Evolutionary conservation across 1,140 invertebrate genomes (phyloP).

Genomic region (Muscidifurax raptorellus): DNA sequence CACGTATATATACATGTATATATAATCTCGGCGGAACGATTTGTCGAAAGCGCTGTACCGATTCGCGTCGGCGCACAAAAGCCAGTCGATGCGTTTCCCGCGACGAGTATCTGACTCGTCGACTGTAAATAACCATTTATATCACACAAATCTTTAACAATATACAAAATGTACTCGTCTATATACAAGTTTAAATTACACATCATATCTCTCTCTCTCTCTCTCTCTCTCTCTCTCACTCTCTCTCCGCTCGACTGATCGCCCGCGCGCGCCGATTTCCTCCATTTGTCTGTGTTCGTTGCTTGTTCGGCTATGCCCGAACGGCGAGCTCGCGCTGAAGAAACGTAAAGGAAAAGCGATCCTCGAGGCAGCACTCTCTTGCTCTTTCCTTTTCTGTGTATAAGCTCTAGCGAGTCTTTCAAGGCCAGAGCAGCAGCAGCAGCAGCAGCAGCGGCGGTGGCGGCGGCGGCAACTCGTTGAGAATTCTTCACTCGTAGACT

Average conservation of each 20-base stretch:
- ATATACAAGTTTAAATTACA: constrained; percentile 76
- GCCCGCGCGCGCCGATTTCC: background rate
- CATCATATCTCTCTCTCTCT: constrained; percentile 56
- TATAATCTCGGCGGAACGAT: background rate
- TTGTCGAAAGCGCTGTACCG: background rate
- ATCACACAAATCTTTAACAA: constrained; percentile 77
- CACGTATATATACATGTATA: too few species aligned
- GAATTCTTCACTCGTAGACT: constrained; percentile 37
- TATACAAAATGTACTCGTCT: constrained; percentile 75
- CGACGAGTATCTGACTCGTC: constrained; percentile 46
- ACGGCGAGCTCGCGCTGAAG: background rate
- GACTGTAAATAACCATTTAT: constrained; percentile 75
- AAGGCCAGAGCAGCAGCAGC: too few species aligned
- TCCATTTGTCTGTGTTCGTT: background rate
- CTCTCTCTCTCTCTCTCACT: background rate
- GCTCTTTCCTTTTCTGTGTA: too few species aligned
- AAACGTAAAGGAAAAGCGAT: background rate
- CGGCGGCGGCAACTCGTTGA: constrained; percentile 1
- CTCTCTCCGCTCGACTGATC: constrained; percentile 41
- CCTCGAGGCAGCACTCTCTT: background rate
- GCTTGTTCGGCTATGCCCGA: constrained; percentile 17
- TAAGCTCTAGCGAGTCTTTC: background rate
- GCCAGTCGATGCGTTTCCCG: constrained; percentile 38
- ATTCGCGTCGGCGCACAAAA: background rate
- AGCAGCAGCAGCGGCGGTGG: too few species aligned